Evolutionary conservation across 2,113 vertebrate genomes (phyloP).

Genomic region (Barbus barbus): DNA sequence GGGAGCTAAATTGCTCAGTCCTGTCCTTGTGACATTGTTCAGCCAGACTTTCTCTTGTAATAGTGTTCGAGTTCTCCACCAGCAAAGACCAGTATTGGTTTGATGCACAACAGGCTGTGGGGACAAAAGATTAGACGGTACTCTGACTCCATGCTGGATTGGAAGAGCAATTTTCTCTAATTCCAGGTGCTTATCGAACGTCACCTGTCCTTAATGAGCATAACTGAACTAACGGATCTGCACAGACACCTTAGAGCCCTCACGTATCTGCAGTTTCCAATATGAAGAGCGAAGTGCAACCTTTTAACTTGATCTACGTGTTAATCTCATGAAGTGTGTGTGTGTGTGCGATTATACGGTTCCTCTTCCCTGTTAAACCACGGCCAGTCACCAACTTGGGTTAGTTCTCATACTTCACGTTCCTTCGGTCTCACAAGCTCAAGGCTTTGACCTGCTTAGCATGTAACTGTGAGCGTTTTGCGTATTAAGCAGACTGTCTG

Average conservation of each 20-base stretch:
- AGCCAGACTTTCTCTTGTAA: constrained; percentile 28
- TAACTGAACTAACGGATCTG: constrained; percentile 35
- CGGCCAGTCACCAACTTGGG: constrained; percentile 65
- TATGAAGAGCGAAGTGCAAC: neutral
- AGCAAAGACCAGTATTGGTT: constrained; percentile 46
- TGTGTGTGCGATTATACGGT: constrained; percentile 4
- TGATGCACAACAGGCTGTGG: constrained; percentile 30
- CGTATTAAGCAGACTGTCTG: constrained; percentile 58
- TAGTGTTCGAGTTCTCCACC: constrained; percentile 38
- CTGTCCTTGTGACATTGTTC: constrained; percentile 22
- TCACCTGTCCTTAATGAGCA: constrained; percentile 36
- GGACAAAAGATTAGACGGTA: constrained; percentile 21
- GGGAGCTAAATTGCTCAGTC: constrained; percentile 42
- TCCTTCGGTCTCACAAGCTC: constrained; percentile 33
- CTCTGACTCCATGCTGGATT: neutral
- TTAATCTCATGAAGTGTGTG: neutral
- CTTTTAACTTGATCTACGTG: constrained; percentile 25
- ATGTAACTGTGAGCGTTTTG: constrained; percentile 41
- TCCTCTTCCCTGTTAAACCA: constrained; percentile 56
- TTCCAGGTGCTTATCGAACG: constrained; percentile 55
- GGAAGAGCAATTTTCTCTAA: constrained; percentile 38
- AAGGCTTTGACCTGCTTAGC: constrained; percentile 47
- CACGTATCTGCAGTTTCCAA: neutral
- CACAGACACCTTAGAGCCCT: constrained; percentile 25
- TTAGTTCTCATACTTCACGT: constrained; percentile 54